These are phyloP conservation scores for Hippocampus abdominalis DNA, from an alignment of 2,113 vertebrate genomes.

Conservation along the genomic window DNA sequence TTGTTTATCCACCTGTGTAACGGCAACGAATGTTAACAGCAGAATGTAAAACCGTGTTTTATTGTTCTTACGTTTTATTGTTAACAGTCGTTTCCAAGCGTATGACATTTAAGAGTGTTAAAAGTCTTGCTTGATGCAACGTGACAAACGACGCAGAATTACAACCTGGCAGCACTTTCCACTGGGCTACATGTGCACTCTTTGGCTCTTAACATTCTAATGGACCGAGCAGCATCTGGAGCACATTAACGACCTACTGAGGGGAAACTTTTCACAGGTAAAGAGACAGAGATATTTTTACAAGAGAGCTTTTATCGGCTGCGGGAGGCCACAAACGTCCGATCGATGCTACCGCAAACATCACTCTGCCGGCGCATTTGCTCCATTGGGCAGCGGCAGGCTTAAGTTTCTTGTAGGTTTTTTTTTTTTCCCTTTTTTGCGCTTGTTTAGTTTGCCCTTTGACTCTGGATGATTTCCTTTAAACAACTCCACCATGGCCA, in stretches of 20 bases:
- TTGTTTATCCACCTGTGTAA: not conserved
- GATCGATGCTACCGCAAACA: not conserved
- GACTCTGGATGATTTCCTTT: conserved; percentile 3
- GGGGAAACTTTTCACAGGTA: conserved; percentile 2
- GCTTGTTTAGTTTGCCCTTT: not conserved
- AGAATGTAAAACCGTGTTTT: not conserved
- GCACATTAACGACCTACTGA: conserved; percentile 1
- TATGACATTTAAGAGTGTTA: not conserved
- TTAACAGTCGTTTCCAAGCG: not conserved
- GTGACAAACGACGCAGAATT: not conserved
- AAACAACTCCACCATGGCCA: conserved; percentile 3
- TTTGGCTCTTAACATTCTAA: not conserved
- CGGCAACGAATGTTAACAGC: not conserved
- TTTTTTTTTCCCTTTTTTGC: not conserved
- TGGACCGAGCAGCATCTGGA: not conserved
- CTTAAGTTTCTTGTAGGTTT: not conserved
- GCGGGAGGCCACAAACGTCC: not conserved
- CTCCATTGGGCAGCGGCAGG: not conserved
- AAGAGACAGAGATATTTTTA: conserved; percentile 6
- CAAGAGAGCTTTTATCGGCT: conserved; percentile 3
- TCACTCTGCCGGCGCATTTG: not conserved
- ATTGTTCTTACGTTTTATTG: not conserved
- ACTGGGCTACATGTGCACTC: conserved; percentile 1
- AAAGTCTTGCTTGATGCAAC: not conserved
- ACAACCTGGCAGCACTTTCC: not conserved